Percentiles rank a stretch among this genome's conserved stretches.
Conservation (phyloP, 2,113 vertebrate species). For the Cygnus buccinator region DNA sequence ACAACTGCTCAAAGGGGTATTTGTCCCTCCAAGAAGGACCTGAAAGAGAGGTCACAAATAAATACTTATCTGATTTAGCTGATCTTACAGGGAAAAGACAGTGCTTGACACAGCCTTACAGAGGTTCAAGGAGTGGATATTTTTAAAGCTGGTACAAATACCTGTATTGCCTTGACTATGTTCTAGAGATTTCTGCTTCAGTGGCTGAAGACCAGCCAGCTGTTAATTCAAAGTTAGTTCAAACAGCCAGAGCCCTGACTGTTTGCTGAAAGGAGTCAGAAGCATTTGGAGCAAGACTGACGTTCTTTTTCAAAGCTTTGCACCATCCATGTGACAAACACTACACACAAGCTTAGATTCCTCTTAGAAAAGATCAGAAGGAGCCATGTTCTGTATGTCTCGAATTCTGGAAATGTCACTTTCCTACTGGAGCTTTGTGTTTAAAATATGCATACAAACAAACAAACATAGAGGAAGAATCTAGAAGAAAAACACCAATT, state of each 20-base stretch:
- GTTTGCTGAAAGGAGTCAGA: background rate
- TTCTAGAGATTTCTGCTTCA: slow-evolving; percentile 20
- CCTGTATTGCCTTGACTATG: background rate
- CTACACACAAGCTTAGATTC: background rate
- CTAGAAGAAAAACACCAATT: background rate
- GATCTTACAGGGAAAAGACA: background rate
- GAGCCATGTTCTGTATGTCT: background rate
- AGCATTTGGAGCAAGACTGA: background rate
- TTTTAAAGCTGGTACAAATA: slow-evolving; percentile 36
- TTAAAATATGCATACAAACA: background rate
- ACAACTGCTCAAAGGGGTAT: background rate
- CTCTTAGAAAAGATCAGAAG: background rate
- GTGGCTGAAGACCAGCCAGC: background rate
- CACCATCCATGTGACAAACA: background rate
- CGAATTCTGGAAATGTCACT: background rate
- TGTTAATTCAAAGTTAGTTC: slow-evolving; percentile 36
- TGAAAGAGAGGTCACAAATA: background rate
- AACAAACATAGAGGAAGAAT: background rate
- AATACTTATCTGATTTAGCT: background rate
- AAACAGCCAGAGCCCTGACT: background rate
- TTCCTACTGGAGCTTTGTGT: background rate
- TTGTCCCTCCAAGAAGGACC: background rate
- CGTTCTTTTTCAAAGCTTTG: background rate
- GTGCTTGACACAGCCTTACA: background rate
- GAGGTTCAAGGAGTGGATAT: background rate